These are phyloP conservation scores for Ellobius talpinus DNA, from an alignment of 2,113 vertebrate genomes.

Conservation along the genomic window DNA sequence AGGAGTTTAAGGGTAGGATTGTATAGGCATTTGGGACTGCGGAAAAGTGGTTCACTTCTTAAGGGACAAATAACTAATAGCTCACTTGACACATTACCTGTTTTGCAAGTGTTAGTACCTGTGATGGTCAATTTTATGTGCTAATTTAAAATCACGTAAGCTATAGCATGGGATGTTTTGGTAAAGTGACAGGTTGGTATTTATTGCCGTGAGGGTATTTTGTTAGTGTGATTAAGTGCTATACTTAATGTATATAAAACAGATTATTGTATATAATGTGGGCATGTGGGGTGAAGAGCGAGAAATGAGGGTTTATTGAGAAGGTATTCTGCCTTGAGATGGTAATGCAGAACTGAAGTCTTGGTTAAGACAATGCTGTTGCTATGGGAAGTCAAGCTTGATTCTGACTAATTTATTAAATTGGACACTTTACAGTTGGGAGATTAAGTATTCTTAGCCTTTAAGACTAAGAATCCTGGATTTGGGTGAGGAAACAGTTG, in stretches of 20 bases:
- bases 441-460: background rate
- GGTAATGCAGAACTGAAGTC: background rate
- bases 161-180: background rate
- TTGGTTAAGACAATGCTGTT: conserved; percentile 23
- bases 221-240: background rate
- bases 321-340: background rate
- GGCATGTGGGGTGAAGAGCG: background rate
- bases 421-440: conserved; percentile 4
- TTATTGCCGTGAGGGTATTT: background rate
- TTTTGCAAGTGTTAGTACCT: background rate
- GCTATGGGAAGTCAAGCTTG: background rate
- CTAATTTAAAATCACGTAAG: background rate
- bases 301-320: conserved; percentile 9
- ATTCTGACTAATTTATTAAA: conserved; percentile 18
- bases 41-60: background rate
- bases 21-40: background rate
- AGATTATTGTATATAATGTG: background rate
- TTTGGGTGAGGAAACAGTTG: background rate
- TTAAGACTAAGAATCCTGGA: conserved; percentile 16
- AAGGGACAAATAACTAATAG: conserved; percentile 29
- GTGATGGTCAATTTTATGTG: background rate
- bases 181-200: background rate
- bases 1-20: background rate
- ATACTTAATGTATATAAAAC: background rate
- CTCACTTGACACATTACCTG: background rate